phyloP scores from a whole-genome alignment of 2,113 vertebrate genomes.

The Dipodomys spectabilis region DNA sequence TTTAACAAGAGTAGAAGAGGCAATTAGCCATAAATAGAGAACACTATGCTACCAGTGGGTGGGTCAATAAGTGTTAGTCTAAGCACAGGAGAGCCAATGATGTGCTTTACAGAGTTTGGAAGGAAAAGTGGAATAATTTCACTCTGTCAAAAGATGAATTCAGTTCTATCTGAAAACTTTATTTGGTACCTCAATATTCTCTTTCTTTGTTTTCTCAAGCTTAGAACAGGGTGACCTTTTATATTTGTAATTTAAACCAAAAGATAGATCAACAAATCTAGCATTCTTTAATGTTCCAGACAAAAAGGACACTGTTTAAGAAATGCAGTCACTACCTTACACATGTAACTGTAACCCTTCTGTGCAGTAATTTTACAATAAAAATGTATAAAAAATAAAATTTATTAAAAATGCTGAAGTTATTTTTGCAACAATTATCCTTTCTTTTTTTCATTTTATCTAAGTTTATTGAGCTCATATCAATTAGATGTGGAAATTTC shows the following conservation, averaged over 20 bases:
- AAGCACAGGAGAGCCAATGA: neutral
- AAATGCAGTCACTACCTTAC: too few relatives aligned
- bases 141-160: neutral
- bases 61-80: constrained; percentile 30
- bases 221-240: neutral
- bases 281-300: neutral
- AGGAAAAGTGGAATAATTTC: neutral
- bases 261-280: neutral
- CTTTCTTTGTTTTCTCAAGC: neutral
- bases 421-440: neutral
- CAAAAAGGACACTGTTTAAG: neutral
- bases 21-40: constrained; percentile 49
- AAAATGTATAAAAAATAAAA: neutral
- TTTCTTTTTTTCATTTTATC: too few relatives aligned
- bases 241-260: neutral
- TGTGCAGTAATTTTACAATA: too few relatives aligned
- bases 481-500: too few relatives aligned
- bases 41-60: too few relatives aligned
- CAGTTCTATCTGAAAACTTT: neutral
- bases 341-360: too few relatives aligned
- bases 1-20: constrained; percentile 40
- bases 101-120: neutral
- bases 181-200: neutral
- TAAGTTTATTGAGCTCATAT: too few relatives aligned
- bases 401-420: neutral